phyloP scores from a whole-genome alignment of 2,888 invertebrate genomes.

The Sinodicranocentrus sp. region DNA sequence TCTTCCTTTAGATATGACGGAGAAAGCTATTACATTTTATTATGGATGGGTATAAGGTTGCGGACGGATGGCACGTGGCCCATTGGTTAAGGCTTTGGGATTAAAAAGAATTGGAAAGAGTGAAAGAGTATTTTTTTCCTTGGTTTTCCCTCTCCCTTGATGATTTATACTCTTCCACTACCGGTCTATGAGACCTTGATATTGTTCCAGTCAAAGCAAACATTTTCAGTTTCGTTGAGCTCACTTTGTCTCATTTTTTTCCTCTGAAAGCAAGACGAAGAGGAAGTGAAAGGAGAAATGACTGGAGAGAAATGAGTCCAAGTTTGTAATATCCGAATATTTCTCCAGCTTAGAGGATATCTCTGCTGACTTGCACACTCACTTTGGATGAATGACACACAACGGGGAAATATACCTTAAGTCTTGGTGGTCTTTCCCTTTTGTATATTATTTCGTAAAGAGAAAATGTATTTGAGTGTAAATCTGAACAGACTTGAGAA shows the following conservation, averaged over 20 bases:
- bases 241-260: conserved; percentile 42
- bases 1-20: no score
- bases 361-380: not conserved
- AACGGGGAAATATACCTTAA: conserved; percentile 19
- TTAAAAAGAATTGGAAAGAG: conserved; percentile 35
- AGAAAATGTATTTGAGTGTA: no score
- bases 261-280: not conserved
- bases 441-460: not conserved
- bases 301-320: conserved; percentile 5
- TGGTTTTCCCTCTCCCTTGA: conserved; percentile 9
- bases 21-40: conserved; percentile 37
- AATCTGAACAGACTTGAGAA: no score
- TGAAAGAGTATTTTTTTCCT: conserved; percentile 7
- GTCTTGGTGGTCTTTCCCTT: no score
- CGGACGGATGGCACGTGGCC: conserved; percentile 53
- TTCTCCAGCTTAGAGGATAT: conserved; percentile 19
- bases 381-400: conserved; percentile 47
- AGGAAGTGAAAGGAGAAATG: conserved; percentile 5
- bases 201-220: conserved; percentile 59
- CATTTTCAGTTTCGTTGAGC: conserved; percentile 48
- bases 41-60: conserved; percentile 43
- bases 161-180: conserved; percentile 51
- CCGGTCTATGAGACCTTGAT: conserved; percentile 58
- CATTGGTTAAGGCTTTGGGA: conserved; percentile 45
- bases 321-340: no score